These are phyloP conservation scores for Morus bassanus DNA, from an alignment of 2,797 vertebrate species.

Conservation along the genomic window DNA sequence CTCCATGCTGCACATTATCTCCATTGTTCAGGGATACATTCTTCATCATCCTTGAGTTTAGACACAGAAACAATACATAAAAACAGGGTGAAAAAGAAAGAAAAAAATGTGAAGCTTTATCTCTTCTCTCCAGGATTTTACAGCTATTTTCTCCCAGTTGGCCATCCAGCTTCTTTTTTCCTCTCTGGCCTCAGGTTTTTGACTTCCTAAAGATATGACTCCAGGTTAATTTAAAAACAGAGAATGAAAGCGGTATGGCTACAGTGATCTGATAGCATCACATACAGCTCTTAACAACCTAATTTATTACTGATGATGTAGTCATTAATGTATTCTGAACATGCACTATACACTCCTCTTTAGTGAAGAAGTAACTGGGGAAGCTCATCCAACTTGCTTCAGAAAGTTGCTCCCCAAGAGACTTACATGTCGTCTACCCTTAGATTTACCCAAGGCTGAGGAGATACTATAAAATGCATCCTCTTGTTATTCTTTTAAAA, in stretches of 20 bases:
- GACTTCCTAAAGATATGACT: background rate
- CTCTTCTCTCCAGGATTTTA: background rate
- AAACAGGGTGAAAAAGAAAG: background rate
- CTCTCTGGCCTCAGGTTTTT: background rate
- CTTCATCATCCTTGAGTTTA: background rate
- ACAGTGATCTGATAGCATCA: background rate
- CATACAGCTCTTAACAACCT: slow-evolving; percentile 31
- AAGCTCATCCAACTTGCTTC: slow-evolving; percentile 47
- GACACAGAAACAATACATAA: background rate
- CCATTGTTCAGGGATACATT: background rate
- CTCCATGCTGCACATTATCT: accelerated
- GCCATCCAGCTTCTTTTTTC: background rate
- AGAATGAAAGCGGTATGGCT: background rate
- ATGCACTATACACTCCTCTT: slow-evolving; percentile 1
- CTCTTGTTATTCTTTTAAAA: slow-evolving; percentile 53
- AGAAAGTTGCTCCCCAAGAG: slow-evolving; percentile 45
- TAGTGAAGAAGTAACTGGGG: slow-evolving; percentile 43
- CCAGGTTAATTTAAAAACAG: slow-evolving; percentile 32
- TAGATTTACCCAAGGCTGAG: slow-evolving; percentile 44
- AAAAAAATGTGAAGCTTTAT: background rate
- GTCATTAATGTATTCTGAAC: slow-evolving; percentile 53
- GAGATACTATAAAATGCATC: slow-evolving; percentile 54
- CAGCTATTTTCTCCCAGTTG: background rate
- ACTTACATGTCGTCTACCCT: slow-evolving; percentile 47
- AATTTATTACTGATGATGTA: slow-evolving; percentile 62